These are phyloP conservation scores for Pomacea canaliculata DNA, from an alignment of 2,888 invertebrate genomes.

Conservation along the genomic window DNA sequence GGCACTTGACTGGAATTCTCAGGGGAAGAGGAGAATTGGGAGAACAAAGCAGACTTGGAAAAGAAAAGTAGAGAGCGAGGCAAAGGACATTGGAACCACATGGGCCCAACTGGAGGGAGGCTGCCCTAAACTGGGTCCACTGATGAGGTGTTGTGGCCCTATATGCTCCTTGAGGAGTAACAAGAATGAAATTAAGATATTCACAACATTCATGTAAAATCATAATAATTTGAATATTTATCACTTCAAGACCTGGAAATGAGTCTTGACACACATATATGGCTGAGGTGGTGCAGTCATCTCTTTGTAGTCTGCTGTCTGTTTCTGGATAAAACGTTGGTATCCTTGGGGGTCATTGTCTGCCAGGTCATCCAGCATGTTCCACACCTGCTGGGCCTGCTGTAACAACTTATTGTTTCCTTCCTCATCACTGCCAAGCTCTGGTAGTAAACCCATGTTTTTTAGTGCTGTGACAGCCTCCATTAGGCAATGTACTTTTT, in stretches of 20 bases:
- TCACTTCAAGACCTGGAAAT: constrained; percentile 22
- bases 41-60: too few species aligned
- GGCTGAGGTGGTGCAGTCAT: constrained; percentile 59
- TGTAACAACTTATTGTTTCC: constrained; percentile 40
- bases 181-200: background rate
- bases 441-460: constrained; percentile 15
- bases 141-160: too few species aligned
- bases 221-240: too few species aligned
- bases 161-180: too few species aligned
- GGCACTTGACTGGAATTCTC: too few species aligned
- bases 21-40: too few species aligned
- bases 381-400: constrained; percentile 66
- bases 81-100: too few species aligned
- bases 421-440: constrained; percentile 23
- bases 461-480: constrained; percentile 9
- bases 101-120: too few species aligned
- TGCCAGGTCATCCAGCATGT: constrained; percentile 68
- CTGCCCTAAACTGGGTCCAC: too few species aligned
- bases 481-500: constrained; percentile 1
- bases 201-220: background rate
- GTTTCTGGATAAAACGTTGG: constrained; percentile 65
- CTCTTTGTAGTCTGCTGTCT: constrained; percentile 59
- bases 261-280: constrained; percentile 65
- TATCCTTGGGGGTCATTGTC: constrained; percentile 60
- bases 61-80: too few species aligned